Evolutionary conservation across 1,140 invertebrate species (phyloP).

Genomic region (Zelostemma sp.): DNA sequence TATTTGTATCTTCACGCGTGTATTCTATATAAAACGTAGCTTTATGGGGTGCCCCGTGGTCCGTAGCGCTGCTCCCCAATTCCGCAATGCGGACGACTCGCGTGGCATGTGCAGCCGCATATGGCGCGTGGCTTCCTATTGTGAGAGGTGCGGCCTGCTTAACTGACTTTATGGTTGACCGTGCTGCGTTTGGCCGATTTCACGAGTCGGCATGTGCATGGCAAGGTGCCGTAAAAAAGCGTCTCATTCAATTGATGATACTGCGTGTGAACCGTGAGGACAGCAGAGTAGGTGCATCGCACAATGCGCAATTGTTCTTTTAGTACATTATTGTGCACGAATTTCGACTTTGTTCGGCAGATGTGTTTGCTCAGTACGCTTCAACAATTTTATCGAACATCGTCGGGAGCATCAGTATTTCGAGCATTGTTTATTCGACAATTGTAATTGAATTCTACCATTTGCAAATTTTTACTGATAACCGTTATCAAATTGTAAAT

Average conservation of each 20-base stretch:
- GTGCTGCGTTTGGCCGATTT: conserved; percentile 22
- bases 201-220: conserved; percentile 30
- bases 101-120: conserved; percentile 59
- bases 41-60: conserved; percentile 14
- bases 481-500: no score
- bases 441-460: no score
- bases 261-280: conserved; percentile 1
- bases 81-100: conserved; percentile 32
- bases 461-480: no score
- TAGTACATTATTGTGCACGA: neutral
- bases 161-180: conserved; percentile 59
- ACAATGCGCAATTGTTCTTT: neutral
- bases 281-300: conserved; percentile 1
- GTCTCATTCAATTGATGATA: neutral
- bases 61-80: conserved; percentile 10
- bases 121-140: conserved; percentile 63
- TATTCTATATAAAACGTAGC: conserved; percentile 12
- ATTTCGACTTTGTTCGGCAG: neutral
- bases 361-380: no score
- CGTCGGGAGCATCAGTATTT: no score
- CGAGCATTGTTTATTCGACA: no score
- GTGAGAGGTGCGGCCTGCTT: conserved; percentile 57
- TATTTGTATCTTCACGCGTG: neutral
- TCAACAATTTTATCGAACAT: no score
- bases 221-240: conserved; percentile 25